These are phyloP conservation scores for Gobionotothen gibberifrons DNA, from an alignment of 2,797 vertebrate species.

Conservation along the genomic window DNA sequence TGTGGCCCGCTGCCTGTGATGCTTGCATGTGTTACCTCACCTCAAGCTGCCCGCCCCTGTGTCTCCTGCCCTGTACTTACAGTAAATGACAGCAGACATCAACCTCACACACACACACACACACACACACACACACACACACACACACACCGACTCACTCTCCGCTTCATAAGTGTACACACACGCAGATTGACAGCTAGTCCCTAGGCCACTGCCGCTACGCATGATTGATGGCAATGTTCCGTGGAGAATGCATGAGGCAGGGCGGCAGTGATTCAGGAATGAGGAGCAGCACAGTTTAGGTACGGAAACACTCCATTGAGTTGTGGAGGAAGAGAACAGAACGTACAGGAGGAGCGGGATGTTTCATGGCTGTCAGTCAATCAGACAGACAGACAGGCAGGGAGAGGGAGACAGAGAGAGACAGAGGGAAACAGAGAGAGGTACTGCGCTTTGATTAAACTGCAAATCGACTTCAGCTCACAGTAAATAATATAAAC, in stretches of 20 bases:
- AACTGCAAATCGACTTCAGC: slow-evolving; percentile 51
- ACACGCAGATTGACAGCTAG: slow-evolving; percentile 76
- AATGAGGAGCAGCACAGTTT: slow-evolving; percentile 70
- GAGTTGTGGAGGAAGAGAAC: slow-evolving; percentile 68
- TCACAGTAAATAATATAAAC: slow-evolving; percentile 58
- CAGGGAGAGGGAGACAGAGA: slow-evolving; percentile 5
- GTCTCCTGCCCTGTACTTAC: slow-evolving; percentile 67
- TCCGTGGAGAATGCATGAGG: slow-evolving; percentile 76
- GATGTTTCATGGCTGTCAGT: slow-evolving; percentile 72
- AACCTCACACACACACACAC: slow-evolving; percentile 60
- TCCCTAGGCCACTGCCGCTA: slow-evolving; percentile 75
- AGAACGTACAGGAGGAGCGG: slow-evolving; percentile 64
- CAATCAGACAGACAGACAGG: slow-evolving; percentile 60
- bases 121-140: slow-evolving; percentile 43
- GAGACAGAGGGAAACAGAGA: slow-evolving; percentile 7
- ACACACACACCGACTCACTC: slow-evolving; percentile 31
- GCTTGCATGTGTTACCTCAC: slow-evolving; percentile 62
- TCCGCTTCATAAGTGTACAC: slow-evolving; percentile 44
- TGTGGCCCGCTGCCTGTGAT: slow-evolving; percentile 49
- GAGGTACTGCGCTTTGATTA: slow-evolving; percentile 57
- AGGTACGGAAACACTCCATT: slow-evolving; percentile 72
- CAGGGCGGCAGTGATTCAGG: slow-evolving; percentile 72
- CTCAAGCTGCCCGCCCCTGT: slow-evolving; percentile 65
- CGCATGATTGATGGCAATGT: slow-evolving; percentile 81
- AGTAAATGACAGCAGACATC: slow-evolving; percentile 74